Evolutionary conservation across 2,797 vertebrate genomes (phyloP).

Genomic region (Parotocinclus haroldoi): DNA sequence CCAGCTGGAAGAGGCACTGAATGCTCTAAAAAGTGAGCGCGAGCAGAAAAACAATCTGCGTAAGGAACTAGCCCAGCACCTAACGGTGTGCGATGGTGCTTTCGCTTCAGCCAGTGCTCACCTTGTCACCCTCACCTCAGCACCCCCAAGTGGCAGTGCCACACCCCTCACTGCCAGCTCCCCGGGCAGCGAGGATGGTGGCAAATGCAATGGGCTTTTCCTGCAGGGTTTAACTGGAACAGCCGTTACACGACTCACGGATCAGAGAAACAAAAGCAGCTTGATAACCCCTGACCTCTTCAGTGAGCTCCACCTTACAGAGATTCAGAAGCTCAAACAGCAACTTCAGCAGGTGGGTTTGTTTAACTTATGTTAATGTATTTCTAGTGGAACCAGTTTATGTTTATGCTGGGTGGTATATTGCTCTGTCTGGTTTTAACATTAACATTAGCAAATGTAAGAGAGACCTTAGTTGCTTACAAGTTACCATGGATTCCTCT

Average conservation of each 20-base stretch:
- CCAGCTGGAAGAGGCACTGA: slow-evolving; percentile 91
- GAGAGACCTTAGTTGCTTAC: no score
- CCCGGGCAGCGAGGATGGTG: slow-evolving; percentile 61
- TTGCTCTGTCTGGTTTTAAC: no score
- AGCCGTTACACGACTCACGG: slow-evolving; percentile 70
- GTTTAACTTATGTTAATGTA: background rate
- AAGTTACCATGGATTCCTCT: no score
- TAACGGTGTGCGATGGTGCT: slow-evolving; percentile 84
- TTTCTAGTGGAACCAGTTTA: no score
- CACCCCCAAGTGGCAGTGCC: slow-evolving; percentile 76
- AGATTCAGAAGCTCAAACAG: slow-evolving; percentile 94
- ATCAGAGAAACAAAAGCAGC: slow-evolving; percentile 71
- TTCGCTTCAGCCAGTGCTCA: slow-evolving; percentile 79
- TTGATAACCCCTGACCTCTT: slow-evolving; percentile 81
- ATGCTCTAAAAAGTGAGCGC: slow-evolving; percentile 88
- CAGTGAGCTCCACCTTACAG: slow-evolving; percentile 91
- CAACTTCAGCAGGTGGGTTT: slow-evolving; percentile 84
- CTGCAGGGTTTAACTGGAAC: slow-evolving; percentile 68
- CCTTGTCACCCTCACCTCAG: slow-evolving; percentile 80
- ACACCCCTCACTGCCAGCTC: slow-evolving; percentile 69
- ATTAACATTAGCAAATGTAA: no score
- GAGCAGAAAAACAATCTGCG: slow-evolving; percentile 90
- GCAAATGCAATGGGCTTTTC: slow-evolving; percentile 64
- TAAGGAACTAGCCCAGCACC: slow-evolving; percentile 89
- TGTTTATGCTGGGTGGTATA: no score